Percentiles rank a stretch among this genome's conserved stretches.
These are phyloP conservation scores for Cecropterus lyciades DNA, from an alignment of 1,140 invertebrate species.

Conservation along the genomic window DNA sequence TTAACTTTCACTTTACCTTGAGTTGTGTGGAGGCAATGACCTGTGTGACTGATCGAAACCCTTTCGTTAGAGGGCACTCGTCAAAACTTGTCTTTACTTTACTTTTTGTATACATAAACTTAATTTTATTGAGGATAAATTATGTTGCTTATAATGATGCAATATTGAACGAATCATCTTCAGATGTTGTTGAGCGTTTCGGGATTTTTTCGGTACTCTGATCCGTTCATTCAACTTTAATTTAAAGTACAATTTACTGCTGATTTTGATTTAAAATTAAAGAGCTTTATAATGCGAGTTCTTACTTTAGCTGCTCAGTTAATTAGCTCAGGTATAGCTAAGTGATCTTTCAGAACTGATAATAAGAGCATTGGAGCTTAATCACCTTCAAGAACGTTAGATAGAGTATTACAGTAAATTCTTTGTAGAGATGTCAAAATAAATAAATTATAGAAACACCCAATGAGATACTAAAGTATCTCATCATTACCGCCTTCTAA, in stretches of 20 bases:
- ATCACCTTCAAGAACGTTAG: too few species aligned
- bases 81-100: constrained; percentile 15
- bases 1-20: constrained; percentile 56
- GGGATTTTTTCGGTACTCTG: background rate
- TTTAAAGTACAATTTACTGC: constrained; percentile 18
- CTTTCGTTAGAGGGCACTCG: constrained; percentile 37
- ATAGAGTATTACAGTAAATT: too few species aligned
- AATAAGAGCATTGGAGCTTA: too few species aligned
- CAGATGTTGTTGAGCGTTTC: background rate
- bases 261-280: constrained; percentile 15
- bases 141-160: constrained; percentile 8
- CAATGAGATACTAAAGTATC: too few species aligned
- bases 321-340: too few species aligned
- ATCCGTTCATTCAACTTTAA: constrained; percentile 18
- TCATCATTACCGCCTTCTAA: too few species aligned
- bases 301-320: constrained; percentile 10
- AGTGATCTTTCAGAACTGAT: constrained; percentile 7
- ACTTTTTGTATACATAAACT: constrained; percentile 25
- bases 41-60: constrained; percentile 38
- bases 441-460: too few species aligned
- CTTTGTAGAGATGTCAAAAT: too few species aligned
- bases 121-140: constrained; percentile 31
- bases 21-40: constrained; percentile 50
- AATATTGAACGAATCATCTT: constrained; percentile 26
- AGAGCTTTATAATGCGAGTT: constrained; percentile 6